These are phyloP conservation scores for Polietes domitor DNA, from an alignment of 2,888 invertebrate species.

Conservation along the genomic window DNA sequence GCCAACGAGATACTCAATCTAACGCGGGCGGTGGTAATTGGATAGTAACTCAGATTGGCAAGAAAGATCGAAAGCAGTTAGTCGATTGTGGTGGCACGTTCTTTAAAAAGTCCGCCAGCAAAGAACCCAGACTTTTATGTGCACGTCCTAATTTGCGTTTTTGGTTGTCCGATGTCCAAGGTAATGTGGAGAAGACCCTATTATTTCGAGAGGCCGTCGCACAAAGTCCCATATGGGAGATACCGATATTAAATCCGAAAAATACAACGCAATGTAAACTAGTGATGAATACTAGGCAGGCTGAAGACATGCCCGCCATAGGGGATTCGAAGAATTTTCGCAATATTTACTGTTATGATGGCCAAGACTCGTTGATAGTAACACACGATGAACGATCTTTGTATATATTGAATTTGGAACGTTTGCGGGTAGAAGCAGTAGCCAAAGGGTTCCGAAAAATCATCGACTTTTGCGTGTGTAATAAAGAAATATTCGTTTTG, in stretches of 20 bases:
- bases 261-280: slow-evolving; percentile 50
- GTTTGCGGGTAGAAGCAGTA: slow-evolving; percentile 85
- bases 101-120: slow-evolving; percentile 71
- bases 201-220: slow-evolving; percentile 87
- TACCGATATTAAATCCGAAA: slow-evolving; percentile 87
- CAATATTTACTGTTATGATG: slow-evolving; percentile 84
- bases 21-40: slow-evolving; percentile 82
- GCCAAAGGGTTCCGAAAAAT: slow-evolving; percentile 84
- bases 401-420: slow-evolving; percentile 88
- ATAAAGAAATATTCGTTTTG: slow-evolving; percentile 89
- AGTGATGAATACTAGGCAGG: not conserved
- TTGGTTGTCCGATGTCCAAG: slow-evolving; percentile 89
- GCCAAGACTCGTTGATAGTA: slow-evolving; percentile 85
- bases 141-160: slow-evolving; percentile 91
- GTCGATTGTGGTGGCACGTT: slow-evolving; percentile 86
- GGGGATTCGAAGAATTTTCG: slow-evolving; percentile 82
- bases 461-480: slow-evolving; percentile 76
- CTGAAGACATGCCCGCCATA: slow-evolving; percentile 39
- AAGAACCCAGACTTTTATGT: slow-evolving; percentile 83
- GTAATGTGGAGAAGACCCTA: slow-evolving; percentile 91
- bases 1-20: slow-evolving; percentile 84
- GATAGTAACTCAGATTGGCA: slow-evolving; percentile 90
- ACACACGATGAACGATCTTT: slow-evolving; percentile 87
- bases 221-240: slow-evolving; percentile 84
- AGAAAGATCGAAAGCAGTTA: slow-evolving; percentile 90